These are phyloP conservation scores for Caenorhabditis sp. DNA, from an alignment of 2,888 invertebrate genomes.

Conservation along the genomic window DNA sequence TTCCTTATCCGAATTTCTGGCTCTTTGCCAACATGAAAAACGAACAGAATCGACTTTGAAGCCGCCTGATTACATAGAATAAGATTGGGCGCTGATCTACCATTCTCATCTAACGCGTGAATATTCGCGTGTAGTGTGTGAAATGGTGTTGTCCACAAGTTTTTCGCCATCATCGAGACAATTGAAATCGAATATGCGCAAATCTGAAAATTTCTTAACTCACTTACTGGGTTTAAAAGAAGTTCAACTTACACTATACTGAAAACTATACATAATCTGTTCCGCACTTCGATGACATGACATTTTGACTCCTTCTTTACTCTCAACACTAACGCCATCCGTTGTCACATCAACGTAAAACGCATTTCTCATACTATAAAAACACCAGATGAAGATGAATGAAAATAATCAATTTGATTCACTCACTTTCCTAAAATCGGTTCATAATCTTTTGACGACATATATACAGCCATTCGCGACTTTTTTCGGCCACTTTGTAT, in stretches of 20 bases:
- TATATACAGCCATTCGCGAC: conserved; percentile 37
- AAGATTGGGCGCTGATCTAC: conserved; percentile 59
- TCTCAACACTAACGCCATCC: conserved; percentile 41
- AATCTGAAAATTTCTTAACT: conserved; percentile 21
- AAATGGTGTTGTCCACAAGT: conserved; percentile 36
- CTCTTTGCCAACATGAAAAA: conserved; percentile 45
- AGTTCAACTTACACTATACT: conserved; percentile 44
- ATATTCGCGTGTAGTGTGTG: conserved; percentile 58
- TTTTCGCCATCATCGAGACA: conserved; percentile 17
- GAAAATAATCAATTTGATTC: background rate
- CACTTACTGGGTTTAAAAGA: background rate
- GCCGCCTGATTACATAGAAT: conserved; percentile 56
- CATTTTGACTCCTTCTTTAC: conserved; percentile 57
- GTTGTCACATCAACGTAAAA: conserved; percentile 49
- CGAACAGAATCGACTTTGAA: conserved; percentile 45
- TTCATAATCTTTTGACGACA: conserved; percentile 57
- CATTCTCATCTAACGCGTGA: conserved; percentile 54
- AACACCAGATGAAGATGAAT: background rate
- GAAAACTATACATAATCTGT: conserved; percentile 35
- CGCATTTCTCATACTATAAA: conserved; percentile 30
- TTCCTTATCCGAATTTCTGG: conserved; percentile 41
- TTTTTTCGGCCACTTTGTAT: conserved; percentile 12
- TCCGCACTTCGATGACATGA: conserved; percentile 54
- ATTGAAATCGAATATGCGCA: conserved; percentile 21
- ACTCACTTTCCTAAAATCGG: conserved; percentile 50